These are phyloP conservation scores for Knipowitschia caucasica DNA, from an alignment of 2,797 vertebrate genomes.

Conservation along the genomic window DNA sequence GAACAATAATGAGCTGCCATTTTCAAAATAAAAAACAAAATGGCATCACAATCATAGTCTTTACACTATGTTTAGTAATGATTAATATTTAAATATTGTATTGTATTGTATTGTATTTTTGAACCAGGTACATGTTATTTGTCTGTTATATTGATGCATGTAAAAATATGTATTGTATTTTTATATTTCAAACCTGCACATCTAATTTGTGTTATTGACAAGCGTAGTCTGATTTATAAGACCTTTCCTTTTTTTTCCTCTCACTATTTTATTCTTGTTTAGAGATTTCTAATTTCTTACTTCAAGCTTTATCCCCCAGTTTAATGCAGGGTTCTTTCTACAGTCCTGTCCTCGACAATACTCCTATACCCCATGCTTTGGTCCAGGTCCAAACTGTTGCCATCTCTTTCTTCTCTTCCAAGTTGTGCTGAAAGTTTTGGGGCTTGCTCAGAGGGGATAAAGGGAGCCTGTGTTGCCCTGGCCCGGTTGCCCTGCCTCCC, in stretches of 20 bases:
- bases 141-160: too few species aligned
- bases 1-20: too few species aligned
- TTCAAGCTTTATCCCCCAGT: background rate
- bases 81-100: too few species aligned
- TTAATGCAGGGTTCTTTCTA: background rate
- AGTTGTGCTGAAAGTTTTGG: conserved; percentile 49
- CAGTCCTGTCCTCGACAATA: background rate
- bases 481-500: conserved; percentile 55
- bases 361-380: background rate
- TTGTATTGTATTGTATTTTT: too few species aligned
- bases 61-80: too few species aligned
- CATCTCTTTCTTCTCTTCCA: conserved; percentile 9
- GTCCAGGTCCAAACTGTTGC: conserved; percentile 23
- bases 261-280: background rate
- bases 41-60: too few species aligned
- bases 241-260: background rate
- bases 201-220: too few species aligned
- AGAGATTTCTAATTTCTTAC: too few species aligned
- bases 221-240: background rate
- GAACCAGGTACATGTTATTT: too few species aligned
- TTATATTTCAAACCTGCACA: too few species aligned
- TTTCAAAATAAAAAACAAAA: too few species aligned
- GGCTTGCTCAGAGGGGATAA: conserved; percentile 66
- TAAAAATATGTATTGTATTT: too few species aligned
- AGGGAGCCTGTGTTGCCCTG: conserved; percentile 74